Base-by-base conservation (phyloP, 2,888 invertebrate species). In the Bembecia ichneumoniformis region DNA sequence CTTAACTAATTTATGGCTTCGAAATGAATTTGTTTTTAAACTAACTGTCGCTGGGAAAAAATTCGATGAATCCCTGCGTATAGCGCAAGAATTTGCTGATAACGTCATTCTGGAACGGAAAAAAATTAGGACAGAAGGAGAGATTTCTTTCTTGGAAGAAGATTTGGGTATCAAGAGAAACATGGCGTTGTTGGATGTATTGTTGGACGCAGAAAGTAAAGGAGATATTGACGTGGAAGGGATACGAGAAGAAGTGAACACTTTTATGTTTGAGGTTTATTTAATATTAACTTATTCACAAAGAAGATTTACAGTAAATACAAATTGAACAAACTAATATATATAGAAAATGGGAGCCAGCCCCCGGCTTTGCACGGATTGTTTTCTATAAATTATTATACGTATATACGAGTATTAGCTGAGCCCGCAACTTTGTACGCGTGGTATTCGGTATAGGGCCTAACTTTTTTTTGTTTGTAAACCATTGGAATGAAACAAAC, bases 241-340 rank as follows among this genome's bases (percentile, higher is more conserved):
- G 35, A 90, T 93, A 51, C 82, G 90, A 48, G 91, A 92, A 62
- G 92, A 93, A 79, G 91, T 93, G 0, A 91, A 93, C 59, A 93
- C 93, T 0, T 92, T 93, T 60, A 91, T 93, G 91, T 93, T 93
- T 77, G 92, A 90, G 71, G 91, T 90, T 63, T 68, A 40, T 28
- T 66, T 50, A 2, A 3, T 44, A 43, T n/a, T 17, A 35, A 40
- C 40, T 36, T 1, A 3, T 7, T 43, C n/a, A n/a, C 1, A 34
- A 17, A 34, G 7, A n/a, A 13, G 14, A 35, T 10, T 14, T 14
- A 13, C 7, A 47, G 46, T 28, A 13, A 13, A 13, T 13, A 13
- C 5, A 13, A 3, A 40, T 20, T 20, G 20, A 20, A 5, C 20
- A 5, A 20, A 20, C 5, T 20, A 20, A 20, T 20, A 20, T 20